These are phyloP conservation scores for Urocolius indicus DNA, from an alignment of 2,113 vertebrate genomes.

Conservation along the genomic window DNA sequence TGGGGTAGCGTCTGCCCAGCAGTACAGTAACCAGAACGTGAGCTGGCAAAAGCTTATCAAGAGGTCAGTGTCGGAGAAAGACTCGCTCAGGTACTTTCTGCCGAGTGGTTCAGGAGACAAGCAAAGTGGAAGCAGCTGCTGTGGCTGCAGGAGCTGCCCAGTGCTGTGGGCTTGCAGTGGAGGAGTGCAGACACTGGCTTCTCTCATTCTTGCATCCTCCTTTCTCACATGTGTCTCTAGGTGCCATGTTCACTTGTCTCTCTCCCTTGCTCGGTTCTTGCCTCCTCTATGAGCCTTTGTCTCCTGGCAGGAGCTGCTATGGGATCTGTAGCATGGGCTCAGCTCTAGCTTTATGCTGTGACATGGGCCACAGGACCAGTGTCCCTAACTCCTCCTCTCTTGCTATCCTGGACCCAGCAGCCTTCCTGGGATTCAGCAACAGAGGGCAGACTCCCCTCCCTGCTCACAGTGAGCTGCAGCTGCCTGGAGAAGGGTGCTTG, in stretches of 20 bases:
- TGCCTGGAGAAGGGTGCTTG: not conserved
- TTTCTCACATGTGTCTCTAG: not conserved
- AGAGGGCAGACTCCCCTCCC: not conserved
- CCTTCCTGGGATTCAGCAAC: not conserved
- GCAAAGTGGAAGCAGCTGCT: not conserved
- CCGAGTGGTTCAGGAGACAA: not conserved
- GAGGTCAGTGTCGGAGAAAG: slow-evolving; percentile 2
- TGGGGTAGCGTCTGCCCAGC: not conserved
- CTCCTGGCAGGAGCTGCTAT: not conserved
- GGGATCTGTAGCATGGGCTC: rapidly evolving
- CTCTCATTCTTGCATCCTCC: not conserved
- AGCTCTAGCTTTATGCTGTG: not conserved
- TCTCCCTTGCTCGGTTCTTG: not conserved
- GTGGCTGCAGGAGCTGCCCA: not conserved
- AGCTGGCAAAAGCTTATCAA: slow-evolving; percentile 39
- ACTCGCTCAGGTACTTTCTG: not conserved
- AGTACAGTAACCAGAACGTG: not conserved
- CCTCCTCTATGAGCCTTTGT: not conserved
- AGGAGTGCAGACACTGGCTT: not conserved
- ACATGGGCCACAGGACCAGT: not conserved
- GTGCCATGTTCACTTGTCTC: not conserved
- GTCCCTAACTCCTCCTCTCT: not conserved
- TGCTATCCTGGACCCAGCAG: not conserved
- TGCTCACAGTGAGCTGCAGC: not conserved
- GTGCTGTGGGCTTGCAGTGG: rapidly evolving